Evolutionary conservation across 2,888 invertebrate genomes (phyloP).

Genomic region (Sipunculus nudus): DNA sequence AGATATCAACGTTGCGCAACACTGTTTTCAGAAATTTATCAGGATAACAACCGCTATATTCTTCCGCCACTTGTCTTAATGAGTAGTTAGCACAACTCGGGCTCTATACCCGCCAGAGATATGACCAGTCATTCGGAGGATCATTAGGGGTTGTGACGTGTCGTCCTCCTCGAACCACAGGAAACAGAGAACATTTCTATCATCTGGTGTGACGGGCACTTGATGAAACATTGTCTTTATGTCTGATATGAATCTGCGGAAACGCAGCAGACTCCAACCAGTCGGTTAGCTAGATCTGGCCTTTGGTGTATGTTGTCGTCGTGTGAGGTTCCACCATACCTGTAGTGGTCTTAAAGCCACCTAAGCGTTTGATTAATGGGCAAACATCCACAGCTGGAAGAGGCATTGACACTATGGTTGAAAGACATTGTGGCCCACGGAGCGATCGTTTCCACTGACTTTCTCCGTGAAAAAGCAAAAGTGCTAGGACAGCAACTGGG

Average conservation of each 20-base stretch:
- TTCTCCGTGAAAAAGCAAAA: too few species aligned
- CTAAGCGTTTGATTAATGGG: too few species aligned
- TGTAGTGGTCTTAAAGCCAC: too few species aligned
- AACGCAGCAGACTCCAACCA: background rate
- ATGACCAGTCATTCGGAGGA: background rate
- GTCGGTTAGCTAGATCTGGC: background rate
- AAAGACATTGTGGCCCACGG: too few species aligned
- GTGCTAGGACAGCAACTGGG: too few species aligned
- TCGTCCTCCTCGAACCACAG: background rate
- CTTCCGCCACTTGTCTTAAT: background rate
- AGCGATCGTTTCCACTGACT: too few species aligned
- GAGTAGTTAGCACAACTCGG: background rate
- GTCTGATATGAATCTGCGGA: background rate
- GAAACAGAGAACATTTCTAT: background rate
- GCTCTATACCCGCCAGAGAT: too few species aligned
- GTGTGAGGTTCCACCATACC: too few species aligned
- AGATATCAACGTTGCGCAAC: constrained; percentile 5
- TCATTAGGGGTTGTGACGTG: background rate
- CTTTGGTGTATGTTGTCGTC: background rate
- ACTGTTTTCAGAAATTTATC: background rate
- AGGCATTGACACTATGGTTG: too few species aligned
- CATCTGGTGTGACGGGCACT: background rate
- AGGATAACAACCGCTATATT: background rate
- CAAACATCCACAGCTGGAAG: too few species aligned
- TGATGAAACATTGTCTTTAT: background rate